These are phyloP conservation scores for Nycticryphes semicollaris DNA, from an alignment of 2,113 vertebrate genomes.

Conservation along the genomic window DNA sequence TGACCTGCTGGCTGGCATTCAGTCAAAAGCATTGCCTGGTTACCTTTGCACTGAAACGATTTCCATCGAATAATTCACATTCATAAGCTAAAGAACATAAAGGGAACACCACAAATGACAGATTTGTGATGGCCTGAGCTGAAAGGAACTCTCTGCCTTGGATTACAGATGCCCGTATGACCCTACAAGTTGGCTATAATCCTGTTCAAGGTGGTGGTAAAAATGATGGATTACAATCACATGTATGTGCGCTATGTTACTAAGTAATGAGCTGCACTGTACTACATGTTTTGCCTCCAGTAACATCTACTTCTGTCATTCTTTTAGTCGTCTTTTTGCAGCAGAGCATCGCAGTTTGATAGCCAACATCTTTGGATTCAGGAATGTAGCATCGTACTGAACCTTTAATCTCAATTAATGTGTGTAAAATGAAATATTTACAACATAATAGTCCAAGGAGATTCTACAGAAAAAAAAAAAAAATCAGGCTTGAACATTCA, in stretches of 20 bases:
- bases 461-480: neutral
- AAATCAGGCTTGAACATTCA: neutral
- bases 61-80: neutral
- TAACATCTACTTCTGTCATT: slow-evolving; percentile 30
- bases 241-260: neutral
- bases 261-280: slow-evolving; percentile 40
- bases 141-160: neutral
- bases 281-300: slow-evolving; percentile 51
- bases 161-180: neutral
- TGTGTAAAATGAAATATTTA: neutral
- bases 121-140: neutral
- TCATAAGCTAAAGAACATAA: neutral
- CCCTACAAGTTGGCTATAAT: neutral
- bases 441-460: neutral
- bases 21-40: neutral
- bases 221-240: slow-evolving; percentile 43
- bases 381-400: neutral
- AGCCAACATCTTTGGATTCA: neutral
- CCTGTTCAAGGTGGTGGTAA: slow-evolving; percentile 1
- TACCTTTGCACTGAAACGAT: neutral
- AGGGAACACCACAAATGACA: neutral
- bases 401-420: neutral
- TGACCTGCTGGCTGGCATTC: neutral
- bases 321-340: neutral
- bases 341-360: slow-evolving; percentile 2